Evolutionary conservation across 2,888 invertebrate genomes (phyloP).

Genomic region (Tigriopus californicus): DNA sequence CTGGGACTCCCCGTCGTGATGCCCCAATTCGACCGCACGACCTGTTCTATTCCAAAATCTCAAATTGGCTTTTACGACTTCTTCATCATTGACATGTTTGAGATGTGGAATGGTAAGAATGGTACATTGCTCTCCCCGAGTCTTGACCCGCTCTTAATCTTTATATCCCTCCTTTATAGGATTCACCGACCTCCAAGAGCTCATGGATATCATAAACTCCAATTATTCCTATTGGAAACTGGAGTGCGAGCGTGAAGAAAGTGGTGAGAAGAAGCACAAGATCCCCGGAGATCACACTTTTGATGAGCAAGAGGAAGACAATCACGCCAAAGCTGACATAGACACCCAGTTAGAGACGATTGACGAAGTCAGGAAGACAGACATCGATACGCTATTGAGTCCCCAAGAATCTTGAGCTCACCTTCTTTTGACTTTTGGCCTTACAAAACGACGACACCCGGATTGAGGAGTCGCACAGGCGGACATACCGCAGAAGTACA

Average conservation of each 20-base stretch:
- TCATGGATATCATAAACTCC: constrained; percentile 57
- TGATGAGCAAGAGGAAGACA: no score
- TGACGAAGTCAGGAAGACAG: no score
- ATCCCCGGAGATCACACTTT: no score
- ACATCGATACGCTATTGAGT: no score
- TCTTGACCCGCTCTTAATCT: not conserved
- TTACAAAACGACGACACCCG: no score
- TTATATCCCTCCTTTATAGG: constrained; percentile 35
- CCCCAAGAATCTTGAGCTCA: no score
- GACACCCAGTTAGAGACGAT: no score
- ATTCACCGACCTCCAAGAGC: constrained; percentile 79
- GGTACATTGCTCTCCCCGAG: not conserved
- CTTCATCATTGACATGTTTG: constrained; percentile 94
- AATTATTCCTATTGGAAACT: constrained; percentile 86
- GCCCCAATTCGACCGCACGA: constrained; percentile 89
- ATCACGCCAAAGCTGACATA: no score
- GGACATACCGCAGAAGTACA: no score
- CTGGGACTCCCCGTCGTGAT: constrained; percentile 81
- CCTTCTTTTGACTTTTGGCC: no score
- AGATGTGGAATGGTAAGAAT: constrained; percentile 67
- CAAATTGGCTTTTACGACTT: constrained; percentile 95
- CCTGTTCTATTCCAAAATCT: constrained; percentile 90
- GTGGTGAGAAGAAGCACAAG: constrained; percentile 1
- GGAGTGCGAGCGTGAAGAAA: constrained; percentile 26
- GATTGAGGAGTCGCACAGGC: no score